A percentile compares a stretch with the other conserved stretches of the same genome.
These are phyloP conservation scores for Drosophila nasuta DNA, from an alignment of 1,140 invertebrate genomes.

Conservation along the genomic window DNA sequence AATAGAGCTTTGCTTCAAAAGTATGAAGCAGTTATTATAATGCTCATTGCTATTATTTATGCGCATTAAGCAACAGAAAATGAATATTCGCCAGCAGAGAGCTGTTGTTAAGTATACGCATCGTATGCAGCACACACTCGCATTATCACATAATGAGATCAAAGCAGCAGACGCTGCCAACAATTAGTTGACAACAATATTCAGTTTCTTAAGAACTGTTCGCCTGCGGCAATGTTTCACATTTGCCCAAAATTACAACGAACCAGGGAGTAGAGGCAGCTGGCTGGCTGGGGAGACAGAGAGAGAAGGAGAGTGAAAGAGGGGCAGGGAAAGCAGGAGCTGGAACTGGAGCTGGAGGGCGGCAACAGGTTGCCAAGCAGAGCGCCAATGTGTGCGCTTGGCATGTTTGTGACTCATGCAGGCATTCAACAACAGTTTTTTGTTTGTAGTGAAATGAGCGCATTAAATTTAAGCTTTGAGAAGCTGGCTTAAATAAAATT, in stretches of 20 bases:
- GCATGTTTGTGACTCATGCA: slow-evolving; percentile 8
- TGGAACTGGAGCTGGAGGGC: neutral
- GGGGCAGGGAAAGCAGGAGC: neutral
- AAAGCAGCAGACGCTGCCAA: slow-evolving; percentile 23
- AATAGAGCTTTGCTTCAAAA: too few relatives aligned
- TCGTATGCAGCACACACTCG: neutral
- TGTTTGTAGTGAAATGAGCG: slow-evolving; percentile 34
- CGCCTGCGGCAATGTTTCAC: slow-evolving; percentile 9
- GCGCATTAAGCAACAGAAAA: too few relatives aligned
- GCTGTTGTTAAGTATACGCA: too few relatives aligned
- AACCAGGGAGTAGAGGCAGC: neutral
- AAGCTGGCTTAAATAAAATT: too few relatives aligned
- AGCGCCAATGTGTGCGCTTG: neutral
- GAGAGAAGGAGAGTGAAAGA: neutral
- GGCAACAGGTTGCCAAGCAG: slow-evolving; percentile 56
- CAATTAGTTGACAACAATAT: slow-evolving; percentile 24
- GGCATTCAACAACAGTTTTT: neutral
- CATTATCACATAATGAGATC: slow-evolving; percentile 25
- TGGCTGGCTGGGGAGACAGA: neutral
- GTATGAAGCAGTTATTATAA: too few relatives aligned
- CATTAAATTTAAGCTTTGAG: slow-evolving; percentile 1
- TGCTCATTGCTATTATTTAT: too few relatives aligned
- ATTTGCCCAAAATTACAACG: neutral
- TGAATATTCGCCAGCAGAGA: too few relatives aligned
- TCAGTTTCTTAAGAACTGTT: slow-evolving; percentile 18